phyloP scores from a whole-genome alignment of 1,140 invertebrate genomes.

The Euschistus heros region DNA sequence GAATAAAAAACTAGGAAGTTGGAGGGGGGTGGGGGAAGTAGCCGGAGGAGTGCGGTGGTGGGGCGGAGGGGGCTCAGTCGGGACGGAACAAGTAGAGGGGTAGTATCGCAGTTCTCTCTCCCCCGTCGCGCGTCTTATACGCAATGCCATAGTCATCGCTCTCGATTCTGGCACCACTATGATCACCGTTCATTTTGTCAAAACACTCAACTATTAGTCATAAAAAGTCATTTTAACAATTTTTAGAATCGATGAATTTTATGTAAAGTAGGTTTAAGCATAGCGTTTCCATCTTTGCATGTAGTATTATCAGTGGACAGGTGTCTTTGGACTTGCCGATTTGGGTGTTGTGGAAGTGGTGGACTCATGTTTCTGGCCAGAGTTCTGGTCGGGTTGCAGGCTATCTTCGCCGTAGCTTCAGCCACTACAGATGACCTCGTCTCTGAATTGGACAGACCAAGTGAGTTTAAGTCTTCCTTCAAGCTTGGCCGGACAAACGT shows the following conservation, averaged over 20 bases:
- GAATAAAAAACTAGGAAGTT: not conserved
- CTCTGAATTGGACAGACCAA: slow-evolving; percentile 24
- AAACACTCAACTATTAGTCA: not conserved
- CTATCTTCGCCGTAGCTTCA: slow-evolving; percentile 9
- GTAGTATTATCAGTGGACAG: not conserved
- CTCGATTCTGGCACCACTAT: not conserved
- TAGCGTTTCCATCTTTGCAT: not conserved
- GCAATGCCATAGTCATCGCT: not conserved
- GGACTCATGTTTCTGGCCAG: slow-evolving; percentile 1
- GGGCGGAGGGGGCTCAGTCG: not conserved
- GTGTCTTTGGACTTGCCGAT: not conserved
- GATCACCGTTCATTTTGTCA: not conserved
- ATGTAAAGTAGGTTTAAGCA: not conserved
- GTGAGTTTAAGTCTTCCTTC: slow-evolving; percentile 15
- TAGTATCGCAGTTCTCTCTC: not conserved
- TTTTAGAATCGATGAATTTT: not conserved
- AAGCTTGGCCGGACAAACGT: not conserved
- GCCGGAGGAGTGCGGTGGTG: not conserved
- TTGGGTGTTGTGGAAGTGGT: not conserved
- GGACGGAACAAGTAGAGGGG: not conserved
- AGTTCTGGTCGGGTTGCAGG: not conserved
- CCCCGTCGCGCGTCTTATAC: slow-evolving; percentile 6
- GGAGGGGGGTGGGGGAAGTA: not conserved
- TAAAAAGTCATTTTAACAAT: not conserved
- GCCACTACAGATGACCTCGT: slow-evolving; percentile 18